Percentiles rank a stretch among this genome's conserved stretches.
phyloP scores from a whole-genome alignment of 2,797 vertebrate genomes.

The Balearica regulorum region DNA sequence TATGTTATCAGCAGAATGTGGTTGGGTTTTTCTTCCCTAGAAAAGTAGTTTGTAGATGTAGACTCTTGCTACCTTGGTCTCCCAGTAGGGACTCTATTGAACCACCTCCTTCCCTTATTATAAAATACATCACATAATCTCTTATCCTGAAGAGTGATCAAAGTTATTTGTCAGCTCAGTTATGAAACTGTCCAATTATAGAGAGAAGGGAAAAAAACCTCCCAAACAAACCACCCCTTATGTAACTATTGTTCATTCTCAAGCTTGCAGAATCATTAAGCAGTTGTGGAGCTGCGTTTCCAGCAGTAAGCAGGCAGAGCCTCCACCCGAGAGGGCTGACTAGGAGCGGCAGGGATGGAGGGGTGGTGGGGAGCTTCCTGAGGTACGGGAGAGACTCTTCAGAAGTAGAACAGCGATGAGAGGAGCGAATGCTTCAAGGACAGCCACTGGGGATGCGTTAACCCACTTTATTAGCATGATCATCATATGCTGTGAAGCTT shows the following conservation, averaged over 20 bases:
- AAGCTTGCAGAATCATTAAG: not conserved
- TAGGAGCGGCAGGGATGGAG: not conserved
- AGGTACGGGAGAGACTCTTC: not conserved
- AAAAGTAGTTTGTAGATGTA: not conserved
- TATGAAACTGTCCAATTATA: conserved; percentile 63
- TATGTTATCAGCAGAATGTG: not conserved
- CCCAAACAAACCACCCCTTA: conserved; percentile 42
- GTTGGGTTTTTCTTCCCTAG: not conserved
- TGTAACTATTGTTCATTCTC: not conserved
- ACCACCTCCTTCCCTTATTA: conserved; percentile 44
- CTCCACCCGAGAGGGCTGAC: not conserved
- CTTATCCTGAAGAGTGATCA: conserved; percentile 51
- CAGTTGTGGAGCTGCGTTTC: not conserved
- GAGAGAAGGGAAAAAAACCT: conserved; percentile 16
- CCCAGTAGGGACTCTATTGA: not conserved
- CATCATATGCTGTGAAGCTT: not conserved
- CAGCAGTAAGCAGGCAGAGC: not conserved
- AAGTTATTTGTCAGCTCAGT: conserved; percentile 64
- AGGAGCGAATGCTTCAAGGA: conserved; percentile 27
- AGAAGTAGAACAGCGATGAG: not conserved
- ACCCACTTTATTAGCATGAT: conserved; percentile 2
- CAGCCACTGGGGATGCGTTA: conserved; percentile 2
- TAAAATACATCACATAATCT: conserved; percentile 43
- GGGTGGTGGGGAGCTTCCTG: not conserved
- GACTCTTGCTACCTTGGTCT: conserved; percentile 18